Base-by-base conservation (phyloP, 1,140 invertebrate genomes). In the Drosophila asahinai region DNA sequence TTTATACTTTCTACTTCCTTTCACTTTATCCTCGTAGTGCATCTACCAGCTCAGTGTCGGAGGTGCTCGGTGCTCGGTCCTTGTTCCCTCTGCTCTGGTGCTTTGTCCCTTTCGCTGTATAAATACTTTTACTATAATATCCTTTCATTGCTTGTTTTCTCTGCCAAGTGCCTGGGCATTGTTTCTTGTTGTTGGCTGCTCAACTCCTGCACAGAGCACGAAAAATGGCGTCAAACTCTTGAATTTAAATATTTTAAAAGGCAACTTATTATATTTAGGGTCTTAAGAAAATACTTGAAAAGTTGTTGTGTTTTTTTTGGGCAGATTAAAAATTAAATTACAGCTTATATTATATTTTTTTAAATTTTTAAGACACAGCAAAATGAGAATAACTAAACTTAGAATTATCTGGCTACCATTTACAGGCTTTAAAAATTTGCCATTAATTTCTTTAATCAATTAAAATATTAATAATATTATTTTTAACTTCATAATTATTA, bases 1-100 rank as follows among this genome's bases (percentile, higher is more conserved):
- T 90, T 90, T 90, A 90, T 90, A 90, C 86, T 90, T 90, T 90
- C 86, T 90, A 90, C 86, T 91, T 90, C 86, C 86, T 90, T 90
- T 90, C 86, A 90, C 86, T 90, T 90, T 90, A 91, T 91, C 83
- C 80, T 62, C 77, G 64, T 55, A 72, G 59, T 84, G 73, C 81
- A 84, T 81, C 70, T 68, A 68, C 54, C 48, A 67, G 62, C 77
- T 77, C 63, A 48, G 48, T 52, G 66, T 19, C 45, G 33, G 33
- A 49, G 25, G 45, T 52, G 55, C 55, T 63, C 48, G 36, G 17
- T 19, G 27, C 45, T 51, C n/a, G 22, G n/a, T 57, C 40, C 54
- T 57, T 19, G 60, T 22, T 66, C 15, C 48, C 59, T 59, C 19
- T 45, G 22, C 42, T 48, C 55, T 43, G 67, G 38, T 71, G 63